Base-by-base conservation (phyloP, 2,888 invertebrate genomes). In the Macrosiphum euphorbiae region DNA sequence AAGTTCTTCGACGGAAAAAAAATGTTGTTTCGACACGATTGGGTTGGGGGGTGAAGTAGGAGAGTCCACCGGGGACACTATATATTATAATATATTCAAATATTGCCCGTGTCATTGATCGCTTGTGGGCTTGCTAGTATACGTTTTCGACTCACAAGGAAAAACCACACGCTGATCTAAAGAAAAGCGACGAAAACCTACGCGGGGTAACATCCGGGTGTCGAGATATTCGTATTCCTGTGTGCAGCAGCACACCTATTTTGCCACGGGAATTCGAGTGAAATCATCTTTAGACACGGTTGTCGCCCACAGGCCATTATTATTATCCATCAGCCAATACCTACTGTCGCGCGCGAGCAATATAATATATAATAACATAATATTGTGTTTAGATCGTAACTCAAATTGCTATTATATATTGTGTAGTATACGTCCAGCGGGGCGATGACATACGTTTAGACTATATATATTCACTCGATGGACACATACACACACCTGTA, bases 251-350 rank as follows among this genome's bases (percentile, higher is more conserved):
- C 78, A 35, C 78, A 78, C 35, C 78, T 78, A 35, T 78, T 78
- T 78, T 35, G 20, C 35, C 24, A 2, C 28, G 28, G 58, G 90
- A n/a, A 67, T 47, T 44, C 35, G 1, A 55, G 85, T 91, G 91
- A 86, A 91, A 91, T 91, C 91, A 86, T 91, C 85, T 91, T 85
- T 91, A 85, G 91, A 26, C 86, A 91, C 91, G 91, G 91, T 61
- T 61, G 86, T 87, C 91, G 85, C 44, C 55, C 55, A 41, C 55
- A 11, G 50, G 8, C 35, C 35, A 35, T 78, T 78, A 78, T 78
- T 35, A 78, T 78, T 35, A 78, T 78, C 35, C 1, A 78, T 78
- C 78, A 78, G 35, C 78, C 20, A 16, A 41, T 78, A 78, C 35
- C 20, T 78, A 78, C 78, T 78, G 35, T 78, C 78, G 35, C 78